phyloP scores from a whole-genome alignment of 2,888 invertebrate genomes.

The Polymixis flavicincta region DNA sequence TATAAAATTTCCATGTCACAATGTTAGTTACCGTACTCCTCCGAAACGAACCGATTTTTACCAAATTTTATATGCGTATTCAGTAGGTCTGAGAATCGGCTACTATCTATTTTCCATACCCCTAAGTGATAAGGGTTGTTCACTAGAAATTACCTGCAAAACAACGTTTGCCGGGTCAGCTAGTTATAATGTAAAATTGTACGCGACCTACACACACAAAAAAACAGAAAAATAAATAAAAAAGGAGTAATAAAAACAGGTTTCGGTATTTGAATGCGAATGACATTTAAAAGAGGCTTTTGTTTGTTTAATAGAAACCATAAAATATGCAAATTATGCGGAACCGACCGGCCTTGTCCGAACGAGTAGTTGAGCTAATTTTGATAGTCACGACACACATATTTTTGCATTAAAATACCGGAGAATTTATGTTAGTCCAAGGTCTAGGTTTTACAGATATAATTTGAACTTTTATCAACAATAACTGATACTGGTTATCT shows the following conservation, averaged over 20 bases:
- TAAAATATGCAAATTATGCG: slow-evolving; percentile 70
- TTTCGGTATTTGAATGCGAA: slow-evolving; percentile 43
- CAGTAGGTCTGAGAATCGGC: too few species aligned
- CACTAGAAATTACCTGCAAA: too few species aligned
- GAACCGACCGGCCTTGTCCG: slow-evolving; percentile 69
- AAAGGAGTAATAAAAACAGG: slow-evolving; percentile 30
- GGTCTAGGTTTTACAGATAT: slow-evolving; percentile 9
- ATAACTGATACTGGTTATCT: background rate
- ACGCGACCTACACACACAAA: slow-evolving; percentile 19
- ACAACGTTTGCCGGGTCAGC: too few species aligned
- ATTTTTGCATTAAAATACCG: slow-evolving; percentile 58
- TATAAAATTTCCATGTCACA: too few species aligned
- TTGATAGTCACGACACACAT: slow-evolving; percentile 63
- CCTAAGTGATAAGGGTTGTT: too few species aligned
- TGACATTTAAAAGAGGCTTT: slow-evolving; percentile 62
- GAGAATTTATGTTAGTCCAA: slow-evolving; percentile 10
- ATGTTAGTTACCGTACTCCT: too few species aligned
- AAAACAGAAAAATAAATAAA: slow-evolving; percentile 4
- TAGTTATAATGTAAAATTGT: background rate
- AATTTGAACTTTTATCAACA: background rate
- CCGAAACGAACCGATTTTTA: too few species aligned
- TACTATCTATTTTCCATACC: too few species aligned
- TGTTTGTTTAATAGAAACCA: slow-evolving; percentile 63
- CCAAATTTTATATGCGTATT: too few species aligned
- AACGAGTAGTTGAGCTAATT: slow-evolving; percentile 64